phyloP scores from a whole-genome alignment of 2,797 vertebrate genomes.

The Cossypha caffra region DNA sequence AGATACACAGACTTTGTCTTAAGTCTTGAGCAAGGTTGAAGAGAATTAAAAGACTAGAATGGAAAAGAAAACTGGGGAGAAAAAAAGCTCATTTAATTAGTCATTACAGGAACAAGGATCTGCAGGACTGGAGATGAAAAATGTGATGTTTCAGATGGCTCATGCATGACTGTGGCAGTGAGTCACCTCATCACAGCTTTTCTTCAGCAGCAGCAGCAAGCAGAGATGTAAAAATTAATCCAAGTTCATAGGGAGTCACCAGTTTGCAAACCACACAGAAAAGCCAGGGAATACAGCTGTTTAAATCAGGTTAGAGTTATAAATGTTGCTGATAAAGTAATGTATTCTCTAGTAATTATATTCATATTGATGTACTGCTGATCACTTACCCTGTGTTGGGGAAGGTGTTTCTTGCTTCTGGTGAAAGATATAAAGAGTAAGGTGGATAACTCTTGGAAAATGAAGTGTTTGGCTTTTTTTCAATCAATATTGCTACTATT shows the following conservation, averaged over 20 bases:
- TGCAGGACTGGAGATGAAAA: not conserved
- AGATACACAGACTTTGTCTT: not conserved
- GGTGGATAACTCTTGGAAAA: not conserved
- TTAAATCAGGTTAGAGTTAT: not conserved
- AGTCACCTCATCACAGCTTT: not conserved
- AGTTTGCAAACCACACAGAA: not conserved
- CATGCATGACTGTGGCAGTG: rapidly evolving
- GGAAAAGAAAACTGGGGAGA: not conserved
- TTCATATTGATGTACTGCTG: not conserved
- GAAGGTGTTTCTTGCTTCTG: not conserved
- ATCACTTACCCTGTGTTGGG: not conserved
- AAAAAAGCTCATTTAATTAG: not conserved
- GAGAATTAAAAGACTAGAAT: not conserved
- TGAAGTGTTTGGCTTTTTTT: not conserved
- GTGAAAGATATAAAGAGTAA: not conserved
- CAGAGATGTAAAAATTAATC: not conserved
- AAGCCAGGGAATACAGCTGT: not conserved
- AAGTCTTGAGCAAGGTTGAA: not conserved
- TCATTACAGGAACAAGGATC: not conserved
- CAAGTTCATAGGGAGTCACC: not conserved
- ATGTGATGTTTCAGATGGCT: not conserved
- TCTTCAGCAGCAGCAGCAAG: not conserved
- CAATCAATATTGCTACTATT: not conserved
- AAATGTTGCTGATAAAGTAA: not conserved
- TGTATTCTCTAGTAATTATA: not conserved